These are phyloP conservation scores for Magallana gigas DNA, from an alignment of 1,140 invertebrate genomes.

Conservation along the genomic window DNA sequence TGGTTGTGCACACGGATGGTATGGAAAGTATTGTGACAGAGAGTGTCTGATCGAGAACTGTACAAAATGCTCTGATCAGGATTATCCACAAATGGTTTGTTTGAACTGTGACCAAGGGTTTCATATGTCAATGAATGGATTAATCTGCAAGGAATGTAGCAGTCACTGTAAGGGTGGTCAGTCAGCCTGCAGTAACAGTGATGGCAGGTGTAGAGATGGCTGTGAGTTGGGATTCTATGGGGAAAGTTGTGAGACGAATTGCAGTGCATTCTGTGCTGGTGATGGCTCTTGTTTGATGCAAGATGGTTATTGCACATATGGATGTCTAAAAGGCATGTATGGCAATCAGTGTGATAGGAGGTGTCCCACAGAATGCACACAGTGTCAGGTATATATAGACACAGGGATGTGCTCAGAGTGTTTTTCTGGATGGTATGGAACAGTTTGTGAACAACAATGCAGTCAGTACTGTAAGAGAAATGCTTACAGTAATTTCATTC, in stretches of 20 bases:
- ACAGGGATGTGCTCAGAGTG: conserved; percentile 47
- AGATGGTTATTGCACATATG: conserved; percentile 46
- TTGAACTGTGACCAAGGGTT: no score
- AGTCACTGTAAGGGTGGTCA: conserved; percentile 19
- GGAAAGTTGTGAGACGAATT: conserved; percentile 9
- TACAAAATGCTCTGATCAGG: neutral
- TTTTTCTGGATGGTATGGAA: conserved; percentile 48
- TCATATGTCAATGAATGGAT: neutral
- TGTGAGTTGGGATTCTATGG: conserved; percentile 44
- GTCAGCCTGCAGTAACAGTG: conserved; percentile 23
- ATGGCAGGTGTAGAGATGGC: conserved; percentile 41
- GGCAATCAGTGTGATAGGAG: conserved; percentile 40
- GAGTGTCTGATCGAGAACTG: conserved; percentile 34
- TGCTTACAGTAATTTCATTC: conserved; percentile 36
- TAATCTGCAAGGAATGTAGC: conserved; percentile 30
- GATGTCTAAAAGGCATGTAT: conserved; percentile 47
- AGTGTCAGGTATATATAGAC: conserved; percentile 39
- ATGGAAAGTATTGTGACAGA: conserved; percentile 40
- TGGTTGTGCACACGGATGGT: conserved; percentile 45
- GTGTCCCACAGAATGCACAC: conserved; percentile 42
- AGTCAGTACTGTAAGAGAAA: conserved; percentile 45
- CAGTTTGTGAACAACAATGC: conserved; percentile 41
- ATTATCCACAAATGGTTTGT: neutral
- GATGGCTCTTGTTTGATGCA: conserved; percentile 1
- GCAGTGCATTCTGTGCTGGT: conserved; percentile 37